phyloP scores from a whole-genome alignment of 2,797 vertebrate genomes.

The Hydrolagus colliei region DNA sequence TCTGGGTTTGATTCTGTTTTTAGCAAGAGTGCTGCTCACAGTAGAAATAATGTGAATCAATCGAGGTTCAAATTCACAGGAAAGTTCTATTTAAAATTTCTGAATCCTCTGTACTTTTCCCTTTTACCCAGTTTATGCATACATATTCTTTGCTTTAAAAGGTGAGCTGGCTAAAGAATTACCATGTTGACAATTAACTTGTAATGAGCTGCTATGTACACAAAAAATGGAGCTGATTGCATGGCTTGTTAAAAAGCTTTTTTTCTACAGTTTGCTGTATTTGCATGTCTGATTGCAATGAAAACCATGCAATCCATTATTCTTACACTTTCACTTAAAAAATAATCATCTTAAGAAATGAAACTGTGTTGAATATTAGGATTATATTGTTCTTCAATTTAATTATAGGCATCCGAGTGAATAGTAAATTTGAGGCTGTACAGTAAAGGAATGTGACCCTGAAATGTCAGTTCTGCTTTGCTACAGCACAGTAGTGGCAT shows the following conservation, averaged over 20 bases:
- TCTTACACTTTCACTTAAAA: conserved; percentile 61
- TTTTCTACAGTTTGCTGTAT: conserved; percentile 44
- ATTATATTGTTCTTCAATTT: conserved; percentile 55
- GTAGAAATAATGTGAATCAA: not conserved
- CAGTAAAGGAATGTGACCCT: conserved; percentile 58
- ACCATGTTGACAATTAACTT: conserved; percentile 54
- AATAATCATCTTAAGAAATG: conserved; percentile 56
- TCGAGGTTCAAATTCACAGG: not conserved
- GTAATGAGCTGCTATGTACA: conserved; percentile 54
- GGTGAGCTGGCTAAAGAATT: not conserved
- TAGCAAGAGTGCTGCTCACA: not conserved
- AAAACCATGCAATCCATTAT: conserved; percentile 62
- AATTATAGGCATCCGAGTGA: conserved; percentile 65
- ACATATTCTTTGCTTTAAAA: too few relatives aligned
- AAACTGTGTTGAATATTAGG: conserved; percentile 50
- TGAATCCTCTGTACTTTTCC: not conserved
- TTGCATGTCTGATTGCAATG: conserved; percentile 71
- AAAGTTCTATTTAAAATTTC: not conserved
- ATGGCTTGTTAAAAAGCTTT: conserved; percentile 51
- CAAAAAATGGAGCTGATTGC: conserved; percentile 63
- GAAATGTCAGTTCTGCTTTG: conserved; percentile 53
- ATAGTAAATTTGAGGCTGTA: conserved; percentile 53
- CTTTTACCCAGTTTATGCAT: too few relatives aligned
- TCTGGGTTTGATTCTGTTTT: not conserved
- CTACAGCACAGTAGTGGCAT: conserved; percentile 46